Evolutionary conservation across 2,888 invertebrate species (phyloP), one percentile per base, ranked within the genome.

Genomic region (Hydrotaea cyrtoneurina): DNA sequence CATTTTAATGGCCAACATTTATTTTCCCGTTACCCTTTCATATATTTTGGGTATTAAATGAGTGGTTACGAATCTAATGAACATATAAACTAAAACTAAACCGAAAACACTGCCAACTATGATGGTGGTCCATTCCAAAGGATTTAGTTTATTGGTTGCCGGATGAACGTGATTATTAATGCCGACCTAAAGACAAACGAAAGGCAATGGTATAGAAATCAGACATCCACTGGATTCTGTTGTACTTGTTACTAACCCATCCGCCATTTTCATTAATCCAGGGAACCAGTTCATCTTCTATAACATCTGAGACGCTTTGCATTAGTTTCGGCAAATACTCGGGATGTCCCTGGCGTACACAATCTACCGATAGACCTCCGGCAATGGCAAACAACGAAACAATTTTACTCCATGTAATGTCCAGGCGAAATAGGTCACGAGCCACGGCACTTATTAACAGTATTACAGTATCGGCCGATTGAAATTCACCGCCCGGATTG

Each of bases 191-290:
- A 87, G 83, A n/a, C 4, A 50, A 50, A 50, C 3, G 50, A 15
- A 26, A 53, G 15, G 15, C 69, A 72, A 26, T 74, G 46, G 31
- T 46, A 13, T 36, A 36, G 26, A 39, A 26, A 74, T 23, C 3
- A 36, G 31, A 31, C 31, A 31, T 31, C 7, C 3, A 31, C 2
- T 31, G 31, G 3, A 31, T 31, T 31, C 7, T 31, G 31, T 0
- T 8, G 11, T 39, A 72, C n/a, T n/a, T n/a, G n/a, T n/a, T 36
- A 62, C 92, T 89, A 92, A 97, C 97, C 97, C 98, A 98, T 91
- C 97, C 97, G 19, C 97, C 97, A 89, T 97, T 96, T 66, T 95
- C 93, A 74, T 96, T 95, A 13, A 98, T 95, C 97, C 97, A 98
- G 0, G 94, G 92, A 0, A 95, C 95, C 43, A 96, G 91, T 87